Evolutionary conservation across 2,888 invertebrate genomes (phyloP).

Genomic region (Drosophila paracracens): DNA sequence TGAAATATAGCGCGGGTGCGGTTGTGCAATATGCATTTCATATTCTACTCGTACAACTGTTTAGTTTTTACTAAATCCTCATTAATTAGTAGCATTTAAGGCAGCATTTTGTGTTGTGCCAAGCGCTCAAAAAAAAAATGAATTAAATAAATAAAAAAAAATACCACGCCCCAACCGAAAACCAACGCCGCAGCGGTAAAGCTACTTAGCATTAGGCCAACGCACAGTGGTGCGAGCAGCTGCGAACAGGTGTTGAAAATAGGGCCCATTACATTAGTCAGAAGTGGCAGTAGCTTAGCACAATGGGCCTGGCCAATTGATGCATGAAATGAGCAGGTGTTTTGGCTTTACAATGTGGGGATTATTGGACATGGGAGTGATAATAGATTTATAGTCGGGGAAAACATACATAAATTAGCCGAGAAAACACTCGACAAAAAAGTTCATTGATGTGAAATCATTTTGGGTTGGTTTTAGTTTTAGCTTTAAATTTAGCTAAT

Average conservation of each 20-base stretch:
- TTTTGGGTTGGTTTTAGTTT: not conserved
- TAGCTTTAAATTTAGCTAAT: not conserved
- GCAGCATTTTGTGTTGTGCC: slow-evolving; percentile 65
- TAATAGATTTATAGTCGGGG: slow-evolving; percentile 35
- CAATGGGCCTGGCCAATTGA: slow-evolving; percentile 54
- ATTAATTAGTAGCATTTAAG: slow-evolving; percentile 81
- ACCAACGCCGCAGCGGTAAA: slow-evolving; percentile 67
- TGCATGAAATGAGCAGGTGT: slow-evolving; percentile 71
- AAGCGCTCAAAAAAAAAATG: slow-evolving; percentile 7
- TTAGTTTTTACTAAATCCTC: slow-evolving; percentile 82
- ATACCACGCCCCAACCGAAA: slow-evolving; percentile 29
- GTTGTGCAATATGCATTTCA: slow-evolving; percentile 62
- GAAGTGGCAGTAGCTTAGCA: slow-evolving; percentile 37
- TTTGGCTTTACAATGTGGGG: slow-evolving; percentile 42
- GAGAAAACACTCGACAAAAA: slow-evolving; percentile 1
- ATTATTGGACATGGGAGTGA: slow-evolving; percentile 37
- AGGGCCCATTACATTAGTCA: slow-evolving; percentile 62
- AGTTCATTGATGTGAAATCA: slow-evolving; percentile 17
- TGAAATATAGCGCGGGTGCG: slow-evolving; percentile 50
- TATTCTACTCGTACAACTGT: slow-evolving; percentile 44
- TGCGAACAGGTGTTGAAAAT: slow-evolving; percentile 72
- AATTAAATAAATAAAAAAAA: not conserved
- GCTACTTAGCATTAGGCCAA: slow-evolving; percentile 73
- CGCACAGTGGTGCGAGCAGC: slow-evolving; percentile 68
- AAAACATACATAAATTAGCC: slow-evolving; percentile 57